Base-by-base conservation (phyloP, 1,140 invertebrate species). In the Drosophila tsacasi region DNA sequence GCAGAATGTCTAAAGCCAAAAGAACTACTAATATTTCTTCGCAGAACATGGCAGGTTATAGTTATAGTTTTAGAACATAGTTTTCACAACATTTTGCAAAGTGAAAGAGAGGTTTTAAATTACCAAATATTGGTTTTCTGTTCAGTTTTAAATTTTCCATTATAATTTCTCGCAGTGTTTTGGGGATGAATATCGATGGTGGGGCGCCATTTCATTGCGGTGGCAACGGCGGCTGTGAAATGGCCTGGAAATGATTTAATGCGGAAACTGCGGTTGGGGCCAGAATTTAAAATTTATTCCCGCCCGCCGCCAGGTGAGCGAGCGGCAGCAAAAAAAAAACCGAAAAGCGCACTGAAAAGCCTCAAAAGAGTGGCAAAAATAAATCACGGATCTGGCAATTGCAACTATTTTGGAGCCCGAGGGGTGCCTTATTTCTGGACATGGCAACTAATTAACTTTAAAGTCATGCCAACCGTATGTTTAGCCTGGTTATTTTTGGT, bases 231-330 rank as follows among this genome's bases (percentile, higher is more conserved):
- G 84, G 81, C 86, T 76, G 86, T 90, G 82, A 85, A 90, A 90
- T 90, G 85, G 85, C 68, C 85, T 91, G 85, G 85, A 90, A 90
- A 90, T 90, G 85, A 90, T 90, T 90, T 90, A 90, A 90, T 85
- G 85, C 85, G 79, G 79, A 91, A 90, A 79, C 79, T 90, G 85
- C 83, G 85, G 85, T 85, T 68, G 83, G 83, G 57, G 76, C 75
- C 81, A 80, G 78, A 81, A 90, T 89, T 89, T 64, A 84, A 73
- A 85, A 85, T 90, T 90, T 89, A 81, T 91, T 69, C 64, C 35
- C 68, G 30, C 23, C 19, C 37, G 63, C 72, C 81, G 52, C 76
- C 81, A 89, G 85, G 81, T 91, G 80, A 78, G 67, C 23, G 55
- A 32, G 3, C 27, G 3, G 6, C 3, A 27, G 6, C 0, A 32